These are phyloP conservation scores for Catocala fraxini DNA, from an alignment of 2,888 invertebrate species.

Conservation along the genomic window DNA sequence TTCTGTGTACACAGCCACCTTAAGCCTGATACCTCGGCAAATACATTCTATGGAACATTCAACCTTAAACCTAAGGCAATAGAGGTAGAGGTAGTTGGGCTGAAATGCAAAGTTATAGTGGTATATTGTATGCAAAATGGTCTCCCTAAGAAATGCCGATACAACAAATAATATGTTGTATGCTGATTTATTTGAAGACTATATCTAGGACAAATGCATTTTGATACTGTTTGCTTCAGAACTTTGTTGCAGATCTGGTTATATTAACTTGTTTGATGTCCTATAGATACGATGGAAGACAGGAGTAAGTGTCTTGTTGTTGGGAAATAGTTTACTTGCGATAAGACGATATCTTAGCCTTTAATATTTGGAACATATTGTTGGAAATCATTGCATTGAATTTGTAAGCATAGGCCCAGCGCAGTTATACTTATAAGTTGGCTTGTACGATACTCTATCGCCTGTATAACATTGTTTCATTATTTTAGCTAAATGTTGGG, in stretches of 20 bases:
- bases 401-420: too few relatives aligned
- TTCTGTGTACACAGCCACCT: slow-evolving; percentile 54
- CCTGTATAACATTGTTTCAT: too few relatives aligned
- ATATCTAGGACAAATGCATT: slow-evolving; percentile 64
- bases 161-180: slow-evolving; percentile 67
- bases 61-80: accelerated
- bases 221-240: slow-evolving; percentile 45
- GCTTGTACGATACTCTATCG: too few relatives aligned
- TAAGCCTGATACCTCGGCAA: slow-evolving; percentile 22
- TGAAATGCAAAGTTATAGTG: slow-evolving; percentile 11
- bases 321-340: too few relatives aligned
- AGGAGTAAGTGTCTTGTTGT: too few relatives aligned
- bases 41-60: background rate
- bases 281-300: too few relatives aligned
- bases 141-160: slow-evolving; percentile 69
- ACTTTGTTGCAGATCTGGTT: slow-evolving; percentile 6
- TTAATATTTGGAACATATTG: too few relatives aligned
- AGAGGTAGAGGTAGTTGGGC: background rate
- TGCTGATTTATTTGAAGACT: slow-evolving; percentile 69
- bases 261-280: background rate
- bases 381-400: too few relatives aligned
- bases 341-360: too few relatives aligned
- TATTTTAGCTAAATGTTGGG: too few relatives aligned
- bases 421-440: too few relatives aligned
- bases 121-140: slow-evolving; percentile 67